Percentiles rank a stretch among this genome's conserved stretches.
These are phyloP conservation scores for Drosophila kuntzei DNA, from an alignment of 2,888 invertebrate species.

Conservation along the genomic window DNA sequence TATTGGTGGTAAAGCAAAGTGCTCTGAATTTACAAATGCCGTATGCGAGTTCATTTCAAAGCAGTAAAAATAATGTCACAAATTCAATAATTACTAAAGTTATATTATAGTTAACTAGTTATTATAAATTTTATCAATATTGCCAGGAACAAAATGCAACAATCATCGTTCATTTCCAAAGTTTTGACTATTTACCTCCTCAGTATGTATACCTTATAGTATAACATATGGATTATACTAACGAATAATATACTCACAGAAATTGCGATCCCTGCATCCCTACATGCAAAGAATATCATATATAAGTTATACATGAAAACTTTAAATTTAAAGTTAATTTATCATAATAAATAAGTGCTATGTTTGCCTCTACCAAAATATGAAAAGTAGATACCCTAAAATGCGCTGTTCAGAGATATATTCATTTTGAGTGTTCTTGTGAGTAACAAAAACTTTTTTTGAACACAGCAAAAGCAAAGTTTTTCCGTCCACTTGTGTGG, in stretches of 20 bases:
- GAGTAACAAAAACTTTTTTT: background rate
- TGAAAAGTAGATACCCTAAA: too few relatives aligned
- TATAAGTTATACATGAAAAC: too few relatives aligned
- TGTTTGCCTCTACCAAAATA: background rate
- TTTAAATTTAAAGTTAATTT: background rate
- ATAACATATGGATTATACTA: background rate
- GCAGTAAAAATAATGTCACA: background rate
- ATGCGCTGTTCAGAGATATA: background rate
- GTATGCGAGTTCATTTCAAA: conserved; percentile 85
- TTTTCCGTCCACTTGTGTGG: conserved; percentile 10
- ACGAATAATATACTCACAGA: background rate
- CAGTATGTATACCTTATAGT: background rate
- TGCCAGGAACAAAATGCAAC: background rate
- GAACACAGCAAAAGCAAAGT: background rate
- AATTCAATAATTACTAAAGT: background rate
- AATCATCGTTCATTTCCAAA: background rate
- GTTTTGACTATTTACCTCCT: background rate
- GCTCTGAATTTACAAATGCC: conserved; percentile 95
- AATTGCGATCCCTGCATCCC: background rate
- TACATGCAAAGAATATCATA: background rate
- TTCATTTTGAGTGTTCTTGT: background rate
- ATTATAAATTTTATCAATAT: background rate
- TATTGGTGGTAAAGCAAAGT: conserved; percentile 91
- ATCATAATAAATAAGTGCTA: background rate
- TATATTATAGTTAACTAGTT: too few relatives aligned